Evolutionary conservation across 2,113 vertebrate genomes (phyloP), one percentile per base, ranked within the genome.

Genomic region (Colaptes auratus): DNA sequence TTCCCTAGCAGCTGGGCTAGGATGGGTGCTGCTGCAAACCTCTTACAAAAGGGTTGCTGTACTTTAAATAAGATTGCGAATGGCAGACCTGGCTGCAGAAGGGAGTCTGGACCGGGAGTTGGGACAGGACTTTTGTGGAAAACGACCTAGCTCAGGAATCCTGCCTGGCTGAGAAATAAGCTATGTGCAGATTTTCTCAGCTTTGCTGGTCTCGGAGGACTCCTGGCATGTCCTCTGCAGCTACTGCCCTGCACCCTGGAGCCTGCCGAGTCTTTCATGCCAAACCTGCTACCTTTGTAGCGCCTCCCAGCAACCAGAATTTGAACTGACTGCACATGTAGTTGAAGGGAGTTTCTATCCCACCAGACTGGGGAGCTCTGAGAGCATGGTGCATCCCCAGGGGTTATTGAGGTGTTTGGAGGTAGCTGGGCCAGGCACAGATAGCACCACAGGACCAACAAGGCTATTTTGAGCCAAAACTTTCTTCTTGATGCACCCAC

Each of bases 391-490:
- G 18, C 2, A 6, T 5, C 14, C 5, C 12, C 27, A 14, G 28
- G n/a, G 10, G 4, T 20, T 58, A 5, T 6, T 33, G 59, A 66
- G 18, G 10, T 58, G 11, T 9, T 7, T 65, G 55, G 19, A 73
- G 39, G 13, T 50, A 25, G 7, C 21, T 44, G 33, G 31, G 33
- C 6, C 11, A 70, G 28, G 31, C 30, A 28, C n/a, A 55, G 42
- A 50, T 2, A 2, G 5, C 0, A 1, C 9, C 0, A 2, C 0
- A 2, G 28, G 18, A 2, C 9, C n/a, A 64, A 27, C 23, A 59
- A 70, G 24, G 11, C 12, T 59, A 15, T n/a, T 92, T 44, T 63
- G 30, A 66, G 48, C 28, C 19, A 48, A 85, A 84, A 46, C 1
- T 18, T 8, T 17, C 23, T 75, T 25, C 30, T 42, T 71, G 23